A percentile compares a stretch with the other conserved stretches of the same genome.
Conservation (phyloP, 1,140 invertebrate species). For the Aphelinus atriplicis region DNA sequence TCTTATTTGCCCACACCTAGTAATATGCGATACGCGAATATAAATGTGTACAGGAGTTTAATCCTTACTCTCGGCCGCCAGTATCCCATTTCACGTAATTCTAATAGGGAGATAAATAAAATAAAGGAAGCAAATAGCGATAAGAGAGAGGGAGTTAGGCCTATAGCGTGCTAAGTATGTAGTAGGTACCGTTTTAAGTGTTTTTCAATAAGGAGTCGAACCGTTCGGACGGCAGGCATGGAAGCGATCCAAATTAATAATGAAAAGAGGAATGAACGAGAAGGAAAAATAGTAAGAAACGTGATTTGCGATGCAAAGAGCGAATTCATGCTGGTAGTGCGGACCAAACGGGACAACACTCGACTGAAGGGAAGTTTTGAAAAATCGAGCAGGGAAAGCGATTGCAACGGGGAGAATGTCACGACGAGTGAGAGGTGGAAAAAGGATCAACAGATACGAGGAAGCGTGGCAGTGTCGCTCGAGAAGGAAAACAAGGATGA, state of each 20-base stretch:
- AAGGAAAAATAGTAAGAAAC: conserved; percentile 49
- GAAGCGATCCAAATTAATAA: conserved; percentile 46
- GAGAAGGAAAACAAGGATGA: conserved; percentile 44
- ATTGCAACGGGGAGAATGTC: conserved; percentile 28
- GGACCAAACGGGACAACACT: conserved; percentile 56
- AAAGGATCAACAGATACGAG: not conserved
- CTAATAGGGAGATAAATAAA: not conserved
- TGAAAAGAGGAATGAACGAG: conserved; percentile 1
- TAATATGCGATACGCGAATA: conserved; percentile 2
- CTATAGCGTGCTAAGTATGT: conserved; percentile 27
- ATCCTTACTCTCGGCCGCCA: not conserved
- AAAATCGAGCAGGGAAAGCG: conserved; percentile 1
- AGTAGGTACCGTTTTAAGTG: conserved; percentile 29
- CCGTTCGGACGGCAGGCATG: conserved; percentile 55
- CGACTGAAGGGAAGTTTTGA: conserved; percentile 32
- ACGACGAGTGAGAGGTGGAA: conserved; percentile 9
- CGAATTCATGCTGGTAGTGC: conserved; percentile 62
- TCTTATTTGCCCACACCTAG: not conserved
- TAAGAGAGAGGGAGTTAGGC: conserved; percentile 29
- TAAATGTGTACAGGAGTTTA: not conserved
- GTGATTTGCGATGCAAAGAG: conserved; percentile 57
- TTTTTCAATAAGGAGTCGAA: conserved; percentile 44
- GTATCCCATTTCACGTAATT: conserved; percentile 23
- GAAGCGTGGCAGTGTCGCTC: conserved; percentile 47
- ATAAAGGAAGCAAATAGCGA: conserved; percentile 18